Conservation (phyloP, 2,888 invertebrate species). For the Cantharis lateralis region DNA sequence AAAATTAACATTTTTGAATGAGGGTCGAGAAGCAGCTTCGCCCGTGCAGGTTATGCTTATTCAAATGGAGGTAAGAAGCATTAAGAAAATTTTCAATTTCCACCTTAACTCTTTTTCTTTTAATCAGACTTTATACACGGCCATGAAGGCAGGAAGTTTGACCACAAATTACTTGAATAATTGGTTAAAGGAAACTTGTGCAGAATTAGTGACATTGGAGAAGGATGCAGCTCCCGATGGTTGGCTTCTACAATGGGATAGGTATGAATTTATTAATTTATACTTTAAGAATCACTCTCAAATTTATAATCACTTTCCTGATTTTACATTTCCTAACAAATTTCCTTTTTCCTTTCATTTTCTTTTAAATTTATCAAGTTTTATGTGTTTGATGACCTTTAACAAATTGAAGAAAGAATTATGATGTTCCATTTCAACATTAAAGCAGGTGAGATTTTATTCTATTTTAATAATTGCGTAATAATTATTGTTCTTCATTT, state of each 20-base stretch:
- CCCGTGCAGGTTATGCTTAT: slow-evolving; percentile 65
- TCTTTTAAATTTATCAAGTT: slow-evolving; percentile 1
- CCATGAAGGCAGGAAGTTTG: slow-evolving; percentile 66
- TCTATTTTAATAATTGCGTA: neutral
- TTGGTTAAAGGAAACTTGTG: slow-evolving; percentile 65
- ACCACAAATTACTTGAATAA: slow-evolving; percentile 63
- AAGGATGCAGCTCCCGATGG: slow-evolving; percentile 68
- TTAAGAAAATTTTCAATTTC: neutral
- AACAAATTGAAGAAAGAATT: neutral
- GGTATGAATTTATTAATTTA: slow-evolving; percentile 60
- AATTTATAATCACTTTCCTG: neutral
- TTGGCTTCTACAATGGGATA: slow-evolving; percentile 76
- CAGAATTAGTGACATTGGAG: slow-evolving; percentile 66
- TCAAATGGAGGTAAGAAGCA: slow-evolving; percentile 60
- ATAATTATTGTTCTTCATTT: neutral
- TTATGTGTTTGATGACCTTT: slow-evolving; percentile 1
- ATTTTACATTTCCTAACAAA: neutral
- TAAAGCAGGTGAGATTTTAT: neutral
- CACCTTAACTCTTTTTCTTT: neutral
- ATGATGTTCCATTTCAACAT: neutral
- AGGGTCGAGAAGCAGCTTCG: slow-evolving; percentile 60
- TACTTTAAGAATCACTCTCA: neutral
- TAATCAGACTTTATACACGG: slow-evolving; percentile 65
- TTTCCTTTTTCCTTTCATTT: neutral
- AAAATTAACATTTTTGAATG: slow-evolving; percentile 63